Base-by-base conservation (phyloP, 2,113 vertebrate species). In the Tympanuchus pallidicinctus region DNA sequence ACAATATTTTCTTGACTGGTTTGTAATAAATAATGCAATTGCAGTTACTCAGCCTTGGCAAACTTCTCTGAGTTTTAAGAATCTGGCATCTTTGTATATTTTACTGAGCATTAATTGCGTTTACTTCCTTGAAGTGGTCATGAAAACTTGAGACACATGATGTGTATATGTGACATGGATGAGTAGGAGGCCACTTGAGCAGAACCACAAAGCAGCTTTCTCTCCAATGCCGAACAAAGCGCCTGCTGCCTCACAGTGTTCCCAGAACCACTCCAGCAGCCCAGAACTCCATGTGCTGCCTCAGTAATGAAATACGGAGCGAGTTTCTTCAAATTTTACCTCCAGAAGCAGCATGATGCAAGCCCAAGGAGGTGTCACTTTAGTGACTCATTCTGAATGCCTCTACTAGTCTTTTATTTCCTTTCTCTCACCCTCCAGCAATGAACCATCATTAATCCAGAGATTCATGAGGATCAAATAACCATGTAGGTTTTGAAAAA, bases 321-420 rank as follows among this genome's bases (percentile, higher is more conserved):
- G 28, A 82, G 56, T 84, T 86, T 88, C 73, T 91, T 64, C 70
- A 88, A 88, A 89, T 25, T 73, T 61, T 95, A 82, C 92, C 92
- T 95, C 7, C 27, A 82, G 77, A 88, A 96, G 78, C 93, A 93
- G 83, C 84, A 4, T 14, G 82, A 84, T 84, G 50, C 47, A 75
- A 92, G 75, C 77, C 75, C 77, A 48, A 48, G 70, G 85, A 92
- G 79, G 57, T 6, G 5, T 87, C 81, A 82, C 48, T 87, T 82
- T 8, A 70, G 86, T 94, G 86, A 93, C 87, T 92, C 88, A 82
- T 69, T 85, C 60, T 75, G 61, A 88, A 92, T 88, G 69, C 90
- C 87, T 84, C 81, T 10, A 3, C 77, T 93, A 78, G 50, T 89
- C 94, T 96, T 95, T 94, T 95, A 71, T 95, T 95, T 91, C 77